Evolutionary conservation across 37 sponge, comb jelly and placozoan genomes (phyloP), one percentile per base, ranked within the genome.

Genomic region (Chondrosia reniformis): DNA sequence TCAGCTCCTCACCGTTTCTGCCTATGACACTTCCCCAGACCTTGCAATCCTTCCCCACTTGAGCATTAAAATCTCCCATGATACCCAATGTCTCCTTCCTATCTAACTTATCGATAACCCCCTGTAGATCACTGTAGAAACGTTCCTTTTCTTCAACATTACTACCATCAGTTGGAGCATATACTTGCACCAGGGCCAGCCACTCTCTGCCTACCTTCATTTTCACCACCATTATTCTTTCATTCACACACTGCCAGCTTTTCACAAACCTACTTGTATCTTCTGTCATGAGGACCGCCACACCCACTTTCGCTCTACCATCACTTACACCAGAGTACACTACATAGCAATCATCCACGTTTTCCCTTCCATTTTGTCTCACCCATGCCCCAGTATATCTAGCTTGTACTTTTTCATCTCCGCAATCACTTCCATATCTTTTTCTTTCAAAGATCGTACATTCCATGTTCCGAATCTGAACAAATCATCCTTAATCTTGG

Each of bases 11-110:
- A 56, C 54, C 58, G 27, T 56, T 56, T 56, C 58, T 8, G 58
- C 7, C 58, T 56, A 56, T 56, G 58, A 56, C 58, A 56, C 27
- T 56, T 56, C 58, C 58, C 58, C 58, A 56, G 58, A 28, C 58
- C 58, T 56, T 28, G 7, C 37, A 34, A 66, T 34, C 37, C 4
- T 31, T 36, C 37, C 34, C 67, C 1, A 66, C 67, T 34, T 36
- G 4, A 36, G 67, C 67, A 66, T 66, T 66, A 9, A 66, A 66
- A 66, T 66, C 67, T 36, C 67, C 67, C 37, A 66, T 66, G 30
- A 66, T 7, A 36, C 28, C 36, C 67, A 66, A 66, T 34, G 37
- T 36, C 2, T 66, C 34, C 33, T 12, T 34, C 37, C 7, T 31
- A 66, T 36, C 4, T 34, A 66, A 31, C 33, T 36, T 36, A 34